Conservation (phyloP, 2,888 invertebrate genomes). For the Tetramorium bicarinatum region DNA sequence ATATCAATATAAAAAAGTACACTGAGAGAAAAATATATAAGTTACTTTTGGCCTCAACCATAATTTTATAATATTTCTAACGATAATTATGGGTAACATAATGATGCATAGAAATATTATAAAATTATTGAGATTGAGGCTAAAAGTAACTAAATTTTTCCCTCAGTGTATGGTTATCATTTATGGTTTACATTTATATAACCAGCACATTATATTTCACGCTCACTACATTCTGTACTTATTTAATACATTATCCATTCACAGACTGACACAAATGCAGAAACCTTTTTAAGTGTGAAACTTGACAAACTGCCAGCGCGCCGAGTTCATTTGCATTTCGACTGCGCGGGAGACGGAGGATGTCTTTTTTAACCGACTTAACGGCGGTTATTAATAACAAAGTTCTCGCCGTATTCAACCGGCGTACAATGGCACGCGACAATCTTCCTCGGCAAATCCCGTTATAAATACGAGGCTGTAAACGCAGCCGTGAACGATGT, state of each 20-base stretch:
- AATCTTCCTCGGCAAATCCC: constrained; percentile 59
- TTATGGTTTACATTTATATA: background rate
- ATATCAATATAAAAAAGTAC: background rate
- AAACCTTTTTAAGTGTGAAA: background rate
- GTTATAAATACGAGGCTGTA: constrained; percentile 61
- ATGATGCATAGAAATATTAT: no score
- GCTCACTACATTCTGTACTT: background rate
- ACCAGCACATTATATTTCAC: background rate
- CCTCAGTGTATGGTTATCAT: background rate
- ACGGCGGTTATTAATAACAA: constrained; percentile 44
- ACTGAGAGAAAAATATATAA: no score
- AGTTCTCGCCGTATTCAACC: constrained; percentile 43
- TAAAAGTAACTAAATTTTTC: no score
- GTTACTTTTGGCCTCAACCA: no score
- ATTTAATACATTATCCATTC: background rate
- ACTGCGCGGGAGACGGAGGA: background rate
- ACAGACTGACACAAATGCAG: background rate
- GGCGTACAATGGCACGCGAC: constrained; percentile 48
- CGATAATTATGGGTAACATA: no score
- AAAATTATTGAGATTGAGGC: no score
- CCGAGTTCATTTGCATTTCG: constrained; percentile 1
- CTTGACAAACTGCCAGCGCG: constrained; percentile 5
- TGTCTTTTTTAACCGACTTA: constrained; percentile 25
- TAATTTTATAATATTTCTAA: no score
- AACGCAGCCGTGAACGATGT: constrained; percentile 39